These are phyloP conservation scores for Halocaridina rubra DNA, from an alignment of 2,888 invertebrate species.

Conservation along the genomic window DNA sequence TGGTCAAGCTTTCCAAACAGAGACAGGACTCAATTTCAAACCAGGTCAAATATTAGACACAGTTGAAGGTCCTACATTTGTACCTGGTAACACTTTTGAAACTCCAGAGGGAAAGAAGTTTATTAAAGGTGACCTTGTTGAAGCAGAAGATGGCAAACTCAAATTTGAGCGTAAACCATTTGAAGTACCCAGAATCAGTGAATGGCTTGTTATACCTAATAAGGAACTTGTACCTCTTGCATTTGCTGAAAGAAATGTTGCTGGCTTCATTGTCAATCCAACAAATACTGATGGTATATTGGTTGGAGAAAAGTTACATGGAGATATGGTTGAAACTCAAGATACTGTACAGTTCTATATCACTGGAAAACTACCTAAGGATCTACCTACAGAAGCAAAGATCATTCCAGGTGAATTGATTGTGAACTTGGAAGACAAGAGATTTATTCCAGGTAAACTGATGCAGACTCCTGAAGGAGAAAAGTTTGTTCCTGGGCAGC, in stretches of 20 bases:
- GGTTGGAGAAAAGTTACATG: constrained; percentile 51
- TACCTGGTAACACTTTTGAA: constrained; percentile 64
- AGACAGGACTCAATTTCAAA: constrained; percentile 55
- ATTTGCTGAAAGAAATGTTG: constrained; percentile 50
- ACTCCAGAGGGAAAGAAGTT: constrained; percentile 73
- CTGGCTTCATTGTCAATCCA: constrained; percentile 60
- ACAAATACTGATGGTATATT: constrained; percentile 47
- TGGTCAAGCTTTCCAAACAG: constrained; percentile 74
- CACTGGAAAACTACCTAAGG: constrained; percentile 50
- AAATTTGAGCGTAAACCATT: constrained; percentile 68
- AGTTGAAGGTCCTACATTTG: constrained; percentile 70
- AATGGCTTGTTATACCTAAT: constrained; percentile 59
- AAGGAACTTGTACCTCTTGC: constrained; percentile 56
- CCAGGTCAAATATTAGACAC: constrained; percentile 70
- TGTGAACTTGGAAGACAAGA: constrained; percentile 40
- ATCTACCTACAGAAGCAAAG: constrained; percentile 42
- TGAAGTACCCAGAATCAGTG: constrained; percentile 42
- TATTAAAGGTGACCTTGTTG: constrained; percentile 78
- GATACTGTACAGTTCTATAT: constrained; percentile 60
- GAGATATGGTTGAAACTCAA: constrained; percentile 61
- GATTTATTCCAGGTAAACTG: constrained; percentile 75
- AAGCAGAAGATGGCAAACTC: constrained; percentile 78
- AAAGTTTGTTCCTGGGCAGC: constrained; percentile 64
- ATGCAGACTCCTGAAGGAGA: constrained; percentile 73
- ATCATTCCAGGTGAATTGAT: constrained; percentile 53